Conservation (phyloP, 2,888 invertebrate species). For the Drosophila parthenogenetica region DNA sequence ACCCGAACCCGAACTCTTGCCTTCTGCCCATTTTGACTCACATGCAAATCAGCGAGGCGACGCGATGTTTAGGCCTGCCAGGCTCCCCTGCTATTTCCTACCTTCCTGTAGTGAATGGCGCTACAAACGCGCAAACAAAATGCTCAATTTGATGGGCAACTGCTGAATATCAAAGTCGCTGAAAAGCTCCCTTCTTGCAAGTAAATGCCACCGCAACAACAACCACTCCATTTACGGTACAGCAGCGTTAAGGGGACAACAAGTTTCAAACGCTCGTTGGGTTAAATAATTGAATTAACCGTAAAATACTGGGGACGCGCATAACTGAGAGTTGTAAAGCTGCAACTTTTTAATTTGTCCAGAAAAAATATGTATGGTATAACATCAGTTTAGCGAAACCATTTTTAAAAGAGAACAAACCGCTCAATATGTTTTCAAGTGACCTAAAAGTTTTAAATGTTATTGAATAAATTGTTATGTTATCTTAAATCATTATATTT, state of each 20-base stretch:
- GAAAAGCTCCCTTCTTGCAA: constrained; percentile 10
- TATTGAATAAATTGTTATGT: too few species aligned
- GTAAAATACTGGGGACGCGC: constrained; percentile 21
- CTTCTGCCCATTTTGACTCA: constrained; percentile 32
- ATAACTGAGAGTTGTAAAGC: constrained; percentile 11
- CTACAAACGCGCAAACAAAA: constrained; percentile 60
- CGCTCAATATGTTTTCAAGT: too few species aligned
- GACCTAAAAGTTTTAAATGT: too few species aligned
- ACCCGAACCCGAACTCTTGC: not conserved
- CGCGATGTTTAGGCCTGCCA: constrained; percentile 47
- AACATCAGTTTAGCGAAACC: not conserved
- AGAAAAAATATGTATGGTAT: not conserved
- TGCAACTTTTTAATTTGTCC: not conserved
- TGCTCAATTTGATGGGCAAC: constrained; percentile 69
- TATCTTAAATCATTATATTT: not conserved
- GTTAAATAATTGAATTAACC: constrained; percentile 49
- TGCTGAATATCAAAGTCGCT: constrained; percentile 34
- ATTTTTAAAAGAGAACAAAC: not conserved
- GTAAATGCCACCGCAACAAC: constrained; percentile 12
- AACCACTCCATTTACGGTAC: constrained; percentile 3
- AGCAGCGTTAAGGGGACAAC: constrained; percentile 19
- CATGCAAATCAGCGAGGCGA: constrained; percentile 72
- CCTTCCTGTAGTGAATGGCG: constrained; percentile 45
- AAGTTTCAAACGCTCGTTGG: constrained; percentile 21
- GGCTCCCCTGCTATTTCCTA: not conserved